Evolutionary conservation across 2,888 invertebrate genomes (phyloP).

Genomic region (Mythimna vitellina): DNA sequence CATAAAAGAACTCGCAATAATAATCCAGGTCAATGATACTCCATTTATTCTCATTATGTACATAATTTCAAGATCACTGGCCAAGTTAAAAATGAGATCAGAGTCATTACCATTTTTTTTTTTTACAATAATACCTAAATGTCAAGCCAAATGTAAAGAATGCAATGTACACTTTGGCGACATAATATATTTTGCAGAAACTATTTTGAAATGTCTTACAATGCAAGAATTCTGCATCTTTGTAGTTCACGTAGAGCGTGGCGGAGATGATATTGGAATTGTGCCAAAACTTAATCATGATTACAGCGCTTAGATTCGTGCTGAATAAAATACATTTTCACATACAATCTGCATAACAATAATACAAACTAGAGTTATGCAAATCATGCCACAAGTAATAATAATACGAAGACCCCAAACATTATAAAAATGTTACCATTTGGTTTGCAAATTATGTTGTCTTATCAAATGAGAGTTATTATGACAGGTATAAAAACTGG

Average conservation of each 20-base stretch:
- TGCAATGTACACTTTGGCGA: conserved; percentile 5
- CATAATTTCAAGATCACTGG: not conserved
- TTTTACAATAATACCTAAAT: not conserved
- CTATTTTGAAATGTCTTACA: conserved; percentile 5
- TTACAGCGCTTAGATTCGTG: conserved; percentile 12
- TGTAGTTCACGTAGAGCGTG: conserved; percentile 14
- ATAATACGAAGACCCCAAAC: conserved; percentile 2
- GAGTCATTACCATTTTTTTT: not conserved
- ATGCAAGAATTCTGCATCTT: conserved; percentile 6
- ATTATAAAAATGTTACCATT: conserved; percentile 6
- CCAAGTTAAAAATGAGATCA: conserved; percentile 1
- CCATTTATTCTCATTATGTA: conserved; percentile 4
- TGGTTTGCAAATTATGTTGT: conserved; percentile 43
- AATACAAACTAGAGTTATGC: conserved; percentile 15
- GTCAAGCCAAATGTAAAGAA: not conserved
- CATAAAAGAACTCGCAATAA: conserved; percentile 28
- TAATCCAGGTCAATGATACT: conserved; percentile 30
- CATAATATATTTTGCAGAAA: conserved; percentile 2
- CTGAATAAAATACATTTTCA: conserved; percentile 25
- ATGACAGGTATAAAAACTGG: conserved; percentile 71
- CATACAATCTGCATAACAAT: not conserved
- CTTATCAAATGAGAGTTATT: conserved; percentile 61
- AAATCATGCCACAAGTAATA: conserved; percentile 13
- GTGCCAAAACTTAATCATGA: conserved; percentile 49
- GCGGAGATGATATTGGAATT: conserved; percentile 34